These are phyloP conservation scores for Xiphydria camelus DNA, from an alignment of 2,888 invertebrate genomes.

Conservation along the genomic window DNA sequence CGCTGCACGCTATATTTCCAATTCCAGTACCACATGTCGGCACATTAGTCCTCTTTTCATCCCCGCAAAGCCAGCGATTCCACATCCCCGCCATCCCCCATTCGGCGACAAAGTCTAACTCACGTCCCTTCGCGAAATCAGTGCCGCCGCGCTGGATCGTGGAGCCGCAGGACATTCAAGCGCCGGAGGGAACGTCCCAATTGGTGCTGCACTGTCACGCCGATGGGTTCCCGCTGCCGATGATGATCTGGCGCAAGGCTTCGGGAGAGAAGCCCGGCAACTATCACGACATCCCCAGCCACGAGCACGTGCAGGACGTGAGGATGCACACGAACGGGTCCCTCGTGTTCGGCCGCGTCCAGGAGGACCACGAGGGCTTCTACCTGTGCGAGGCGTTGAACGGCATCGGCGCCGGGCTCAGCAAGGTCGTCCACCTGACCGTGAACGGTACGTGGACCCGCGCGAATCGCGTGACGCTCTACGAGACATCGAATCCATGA, in stretches of 20 bases:
- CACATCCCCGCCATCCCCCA: no score
- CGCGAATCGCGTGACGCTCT: neutral
- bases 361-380: constrained; percentile 86
- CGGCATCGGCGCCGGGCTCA: constrained; percentile 86
- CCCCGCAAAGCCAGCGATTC: no score
- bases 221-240: constrained; percentile 88
- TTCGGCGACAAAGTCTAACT: no score
- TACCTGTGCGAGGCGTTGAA: constrained; percentile 94
- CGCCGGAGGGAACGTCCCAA: constrained; percentile 54
- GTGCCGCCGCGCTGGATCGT: constrained; percentile 89
- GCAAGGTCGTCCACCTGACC: constrained; percentile 88
- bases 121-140: no score
- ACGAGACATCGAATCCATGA: neutral
- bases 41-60: no score
- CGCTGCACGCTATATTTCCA: no score
- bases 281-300: constrained; percentile 51
- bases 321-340: constrained; percentile 76
- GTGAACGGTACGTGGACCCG: constrained; percentile 74
- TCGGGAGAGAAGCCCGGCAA: constrained; percentile 65
- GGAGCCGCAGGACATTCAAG: constrained; percentile 79
- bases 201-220: constrained; percentile 82
- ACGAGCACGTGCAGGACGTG: constrained; percentile 50
- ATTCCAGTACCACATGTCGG: no score
- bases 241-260: constrained; percentile 87
- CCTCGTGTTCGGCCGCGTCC: constrained; percentile 78